Evolutionary conservation across 2,113 vertebrate species (phyloP).

Genomic region (Eolophus roseicapilla): DNA sequence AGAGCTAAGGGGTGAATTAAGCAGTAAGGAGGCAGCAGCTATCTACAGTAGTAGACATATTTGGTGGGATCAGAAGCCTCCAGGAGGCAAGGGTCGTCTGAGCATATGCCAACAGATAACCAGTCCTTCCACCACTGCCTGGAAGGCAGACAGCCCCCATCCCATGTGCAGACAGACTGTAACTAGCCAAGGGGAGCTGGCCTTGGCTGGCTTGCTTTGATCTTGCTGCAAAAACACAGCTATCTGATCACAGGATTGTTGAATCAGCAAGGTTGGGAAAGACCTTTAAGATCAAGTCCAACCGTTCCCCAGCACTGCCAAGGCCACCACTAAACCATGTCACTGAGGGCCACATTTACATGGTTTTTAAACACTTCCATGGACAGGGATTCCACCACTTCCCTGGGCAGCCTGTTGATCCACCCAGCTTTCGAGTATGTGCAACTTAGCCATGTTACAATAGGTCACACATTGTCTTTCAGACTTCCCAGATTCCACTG

Average conservation of each 20-base stretch:
- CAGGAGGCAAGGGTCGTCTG: neutral
- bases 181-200: neutral
- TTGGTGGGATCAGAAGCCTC: neutral
- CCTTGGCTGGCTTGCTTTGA: neutral
- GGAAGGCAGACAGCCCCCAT: neutral
- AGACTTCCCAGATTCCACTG: neutral
- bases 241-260: neutral
- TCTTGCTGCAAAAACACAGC: neutral
- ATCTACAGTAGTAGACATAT: neutral
- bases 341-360: neutral
- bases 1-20: neutral
- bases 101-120: neutral
- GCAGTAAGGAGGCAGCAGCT: neutral
- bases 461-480: neutral
- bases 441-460: neutral
- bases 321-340: neutral
- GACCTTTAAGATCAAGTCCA: too few relatives aligned
- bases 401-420: neutral
- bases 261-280: too few relatives aligned
- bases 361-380: neutral
- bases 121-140: neutral
- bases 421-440: fast-evolving
- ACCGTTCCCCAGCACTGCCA: too few relatives aligned
- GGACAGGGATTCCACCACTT: neutral
- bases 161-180: fast-evolving